These are phyloP conservation scores for Zaprionus kolodkinae DNA, from an alignment of 1,140 invertebrate species.

Conservation along the genomic window DNA sequence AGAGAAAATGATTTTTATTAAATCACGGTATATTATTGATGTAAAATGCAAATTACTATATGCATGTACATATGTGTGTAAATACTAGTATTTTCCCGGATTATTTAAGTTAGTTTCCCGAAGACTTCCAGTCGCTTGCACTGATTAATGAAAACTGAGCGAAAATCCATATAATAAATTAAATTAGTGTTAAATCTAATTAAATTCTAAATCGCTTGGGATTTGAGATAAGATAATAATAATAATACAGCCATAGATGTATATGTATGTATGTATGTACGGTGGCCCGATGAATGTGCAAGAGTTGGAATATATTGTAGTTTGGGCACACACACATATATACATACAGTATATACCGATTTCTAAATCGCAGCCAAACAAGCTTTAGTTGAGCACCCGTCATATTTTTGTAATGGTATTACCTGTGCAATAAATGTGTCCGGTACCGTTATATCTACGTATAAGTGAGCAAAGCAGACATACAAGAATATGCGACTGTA, in stretches of 20 bases:
- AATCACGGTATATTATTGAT: not conserved
- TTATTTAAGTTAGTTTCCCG: conserved; percentile 4
- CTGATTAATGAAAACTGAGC: conserved; percentile 57
- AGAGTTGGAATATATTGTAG: not conserved
- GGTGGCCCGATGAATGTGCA: not conserved
- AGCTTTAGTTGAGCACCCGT: conserved; percentile 19
- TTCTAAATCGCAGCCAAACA: conserved; percentile 35
- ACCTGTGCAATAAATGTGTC: conserved; percentile 30
- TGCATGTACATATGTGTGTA: not conserved
- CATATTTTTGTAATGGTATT: conserved; percentile 40
- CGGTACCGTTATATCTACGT: not conserved
- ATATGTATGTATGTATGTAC: conserved; percentile 13
- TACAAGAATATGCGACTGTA: not conserved
- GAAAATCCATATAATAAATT: conserved; percentile 40
- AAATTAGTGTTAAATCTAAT: conserved; percentile 50
- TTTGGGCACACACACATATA: not conserved
- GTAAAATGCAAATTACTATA: not conserved
- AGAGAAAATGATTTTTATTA: not conserved
- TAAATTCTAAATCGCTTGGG: conserved; percentile 35
- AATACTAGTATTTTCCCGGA: not conserved
- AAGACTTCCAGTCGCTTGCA: conserved; percentile 40
- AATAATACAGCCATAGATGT: not conserved
- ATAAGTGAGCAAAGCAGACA: not conserved
- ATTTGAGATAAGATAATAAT: conserved; percentile 39
- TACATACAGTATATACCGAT: conserved; percentile 7